These are phyloP conservation scores for Nestor notabilis DNA, from an alignment of 2,113 vertebrate species.

Conservation along the genomic window DNA sequence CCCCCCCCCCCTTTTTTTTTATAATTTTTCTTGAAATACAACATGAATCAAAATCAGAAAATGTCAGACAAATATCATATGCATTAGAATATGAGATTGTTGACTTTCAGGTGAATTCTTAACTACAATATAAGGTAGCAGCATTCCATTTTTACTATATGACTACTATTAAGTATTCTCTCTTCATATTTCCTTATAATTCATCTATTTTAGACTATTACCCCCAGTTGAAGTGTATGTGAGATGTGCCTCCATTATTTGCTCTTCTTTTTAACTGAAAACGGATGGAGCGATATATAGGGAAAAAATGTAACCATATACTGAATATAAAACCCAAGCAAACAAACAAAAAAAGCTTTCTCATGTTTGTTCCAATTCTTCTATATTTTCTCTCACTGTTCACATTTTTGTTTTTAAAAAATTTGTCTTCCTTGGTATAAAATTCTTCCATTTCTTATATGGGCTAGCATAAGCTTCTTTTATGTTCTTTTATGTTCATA, in stretches of 20 bases:
- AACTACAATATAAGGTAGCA: neutral
- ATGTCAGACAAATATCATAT: neutral
- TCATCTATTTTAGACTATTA: neutral
- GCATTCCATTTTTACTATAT: neutral
- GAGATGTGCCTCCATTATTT: neutral
- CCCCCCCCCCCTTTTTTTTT: too few relatives aligned
- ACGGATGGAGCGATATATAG: neutral
- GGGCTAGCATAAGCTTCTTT: rapidly evolving
- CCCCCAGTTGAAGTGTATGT: neutral
- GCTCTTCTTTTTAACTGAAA: neutral
- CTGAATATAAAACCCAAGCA: neutral
- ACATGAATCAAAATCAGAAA: neutral
- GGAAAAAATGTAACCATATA: neutral
- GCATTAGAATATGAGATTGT: neutral
- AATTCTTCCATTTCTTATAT: neutral
- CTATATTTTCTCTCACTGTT: neutral
- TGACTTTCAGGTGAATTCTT: neutral
- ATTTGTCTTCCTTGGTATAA: neutral
- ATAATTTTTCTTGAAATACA: neutral
- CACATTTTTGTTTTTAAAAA: neutral
- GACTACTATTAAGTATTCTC: neutral
- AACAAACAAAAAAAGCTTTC: rapidly evolving
- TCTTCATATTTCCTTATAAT: neutral
- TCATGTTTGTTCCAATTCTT: neutral
- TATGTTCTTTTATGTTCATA: neutral